Evolutionary conservation across 2,113 vertebrate genomes (phyloP).

Genomic region (Prochilodus magdalenae): DNA sequence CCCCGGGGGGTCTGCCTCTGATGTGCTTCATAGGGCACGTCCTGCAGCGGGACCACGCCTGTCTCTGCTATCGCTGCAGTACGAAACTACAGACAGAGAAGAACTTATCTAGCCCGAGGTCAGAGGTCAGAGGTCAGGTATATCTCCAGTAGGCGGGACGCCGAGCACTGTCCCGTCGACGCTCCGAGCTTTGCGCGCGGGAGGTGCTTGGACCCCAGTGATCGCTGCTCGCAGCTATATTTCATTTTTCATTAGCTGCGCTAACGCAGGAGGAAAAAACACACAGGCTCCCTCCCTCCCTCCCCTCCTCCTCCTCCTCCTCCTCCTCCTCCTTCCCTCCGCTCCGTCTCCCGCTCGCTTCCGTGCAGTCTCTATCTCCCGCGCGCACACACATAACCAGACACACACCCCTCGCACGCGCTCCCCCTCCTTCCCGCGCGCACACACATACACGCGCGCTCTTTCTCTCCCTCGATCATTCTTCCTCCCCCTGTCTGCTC

Average conservation of each 20-base stretch:
- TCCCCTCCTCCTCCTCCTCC: constrained; percentile 33
- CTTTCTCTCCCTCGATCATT: constrained; percentile 48
- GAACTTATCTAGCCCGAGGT: no score
- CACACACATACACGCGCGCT: constrained; percentile 39
- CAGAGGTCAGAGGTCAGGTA: no score
- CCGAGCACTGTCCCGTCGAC: no score
- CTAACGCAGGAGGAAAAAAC: constrained; percentile 55
- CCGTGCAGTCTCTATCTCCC: constrained; percentile 40
- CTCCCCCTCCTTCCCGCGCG: constrained; percentile 31
- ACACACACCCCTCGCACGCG: constrained; percentile 33
- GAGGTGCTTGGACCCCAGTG: constrained; percentile 22
- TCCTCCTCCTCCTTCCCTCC: constrained; percentile 33
- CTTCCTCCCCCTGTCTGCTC: constrained; percentile 48
- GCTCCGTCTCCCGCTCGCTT: constrained; percentile 49
- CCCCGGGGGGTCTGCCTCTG: no score
- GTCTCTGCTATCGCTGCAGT: no score
- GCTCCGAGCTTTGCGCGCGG: not conserved
- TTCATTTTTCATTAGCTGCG: constrained; percentile 63
- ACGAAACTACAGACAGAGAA: no score
- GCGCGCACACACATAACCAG: constrained; percentile 28
- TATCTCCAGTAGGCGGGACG: no score
- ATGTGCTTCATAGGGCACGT: no score
- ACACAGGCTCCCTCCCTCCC: constrained; percentile 43
- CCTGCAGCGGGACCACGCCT: no score
- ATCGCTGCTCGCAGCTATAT: constrained; percentile 37